Evolutionary conservation across 2,888 invertebrate genomes (phyloP), one percentile per base, ranked within the genome.

Genomic region (Brachylomia viminalis): DNA sequence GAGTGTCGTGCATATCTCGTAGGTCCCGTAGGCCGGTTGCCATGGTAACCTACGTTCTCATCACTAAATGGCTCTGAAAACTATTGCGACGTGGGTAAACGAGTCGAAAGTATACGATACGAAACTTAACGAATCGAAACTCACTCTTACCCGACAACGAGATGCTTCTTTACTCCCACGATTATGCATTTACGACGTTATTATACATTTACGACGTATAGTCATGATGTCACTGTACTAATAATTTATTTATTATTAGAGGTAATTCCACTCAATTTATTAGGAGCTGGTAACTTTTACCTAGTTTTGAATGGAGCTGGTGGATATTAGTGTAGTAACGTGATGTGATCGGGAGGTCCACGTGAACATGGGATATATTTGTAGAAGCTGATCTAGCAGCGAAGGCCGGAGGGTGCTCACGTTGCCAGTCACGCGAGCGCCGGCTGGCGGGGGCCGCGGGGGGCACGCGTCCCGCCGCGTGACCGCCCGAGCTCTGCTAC

Each of bases 321-420:
- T 61, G 54, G 65, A 30, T 49, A 47, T 20, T 15, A 27, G 56
- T 33, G n/a, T 30, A 54, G 27, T 62, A 59, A 59, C 69, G 76
- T 58, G 67, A 54, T 67, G 42, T 61, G 76, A 33, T 56, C 27
- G 27, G 69, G 58, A 74, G 69, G n/a, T 68, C 54, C 78, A 81
- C 78, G 86, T 84, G 79, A 71, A 80, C 68, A 76, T 61, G 70
- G 79, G 79, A 81, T 77, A 72, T 70, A 78, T 75, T 73, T 67
- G 82, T 75, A 78, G 78, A 59, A 85, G 75, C 86, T 79, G 77
- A 78, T 81, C 74, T 77, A 77, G 75, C 67, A 54, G 38, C 42
- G 79, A 84, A 80, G 79, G 75, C 75, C 79, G 80, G 84, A 78
- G 85, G 86, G 88, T 82, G 81, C 82, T 90, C 89, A 90, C 89